Evolutionary conservation across 2,113 vertebrate species (phyloP).

Genomic region (Condylura cristata): DNA sequence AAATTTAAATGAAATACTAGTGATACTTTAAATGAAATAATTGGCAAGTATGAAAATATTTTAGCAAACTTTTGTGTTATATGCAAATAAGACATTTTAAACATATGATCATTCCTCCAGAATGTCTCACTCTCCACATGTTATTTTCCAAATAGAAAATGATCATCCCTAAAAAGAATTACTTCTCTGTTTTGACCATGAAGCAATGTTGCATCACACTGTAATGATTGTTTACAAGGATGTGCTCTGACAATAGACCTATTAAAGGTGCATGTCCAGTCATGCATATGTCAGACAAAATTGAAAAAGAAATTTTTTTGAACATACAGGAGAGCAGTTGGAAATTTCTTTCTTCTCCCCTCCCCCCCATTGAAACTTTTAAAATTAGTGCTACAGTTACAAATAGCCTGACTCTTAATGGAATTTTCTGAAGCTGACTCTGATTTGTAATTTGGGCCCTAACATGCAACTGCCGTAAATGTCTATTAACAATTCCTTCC

Average conservation of each 20-base stretch:
- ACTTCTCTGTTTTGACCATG: neutral
- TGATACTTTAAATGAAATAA: slow-evolving; percentile 29
- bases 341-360: slow-evolving; percentile 66
- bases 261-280: neutral
- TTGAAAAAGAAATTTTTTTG: slow-evolving; percentile 63
- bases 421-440: slow-evolving; percentile 67
- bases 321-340: slow-evolving; percentile 58
- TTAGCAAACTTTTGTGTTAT: neutral
- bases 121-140: neutral
- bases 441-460: neutral
- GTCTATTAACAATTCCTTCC: slow-evolving; percentile 17
- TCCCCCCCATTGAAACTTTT: slow-evolving; percentile 67
- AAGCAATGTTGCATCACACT: neutral
- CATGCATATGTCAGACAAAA: slow-evolving; percentile 28
- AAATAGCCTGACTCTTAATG: slow-evolving; percentile 57
- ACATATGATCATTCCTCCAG: neutral
- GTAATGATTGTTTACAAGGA: slow-evolving; percentile 32
- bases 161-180: slow-evolving; percentile 35
- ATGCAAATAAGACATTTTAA: slow-evolving; percentile 13
- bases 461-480: neutral
- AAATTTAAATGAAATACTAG: slow-evolving; percentile 36
- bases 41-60: slow-evolving; percentile 39
- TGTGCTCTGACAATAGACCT: neutral
- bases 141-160: slow-evolving; percentile 19
- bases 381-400: slow-evolving; percentile 72